These are phyloP conservation scores for Ictidomys tridecemlineatus DNA, from an alignment of 2,113 vertebrate species.

Conservation along the genomic window DNA sequence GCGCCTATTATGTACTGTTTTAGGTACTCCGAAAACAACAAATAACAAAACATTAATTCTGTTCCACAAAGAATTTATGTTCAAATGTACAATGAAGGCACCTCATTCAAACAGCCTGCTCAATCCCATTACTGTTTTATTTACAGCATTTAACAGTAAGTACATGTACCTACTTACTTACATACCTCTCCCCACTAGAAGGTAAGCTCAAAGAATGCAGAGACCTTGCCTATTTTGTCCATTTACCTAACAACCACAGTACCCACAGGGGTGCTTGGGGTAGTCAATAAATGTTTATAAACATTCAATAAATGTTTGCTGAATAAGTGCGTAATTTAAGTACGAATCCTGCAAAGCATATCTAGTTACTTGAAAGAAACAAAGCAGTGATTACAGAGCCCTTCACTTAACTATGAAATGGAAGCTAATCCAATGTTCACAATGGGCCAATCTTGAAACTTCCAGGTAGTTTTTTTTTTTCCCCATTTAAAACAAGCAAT, in stretches of 20 bases:
- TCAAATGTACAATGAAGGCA: not conserved
- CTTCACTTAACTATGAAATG: not conserved
- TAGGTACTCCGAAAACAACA: not conserved
- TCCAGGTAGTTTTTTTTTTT: not conserved
- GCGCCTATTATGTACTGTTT: not conserved
- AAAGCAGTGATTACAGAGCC: not conserved
- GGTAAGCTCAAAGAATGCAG: not conserved
- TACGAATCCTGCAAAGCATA: not conserved
- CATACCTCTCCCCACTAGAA: not conserved
- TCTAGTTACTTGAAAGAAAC: not conserved
- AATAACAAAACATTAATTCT: not conserved
- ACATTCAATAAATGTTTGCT: not conserved
- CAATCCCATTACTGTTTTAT: not conserved
- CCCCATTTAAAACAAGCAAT: not conserved
- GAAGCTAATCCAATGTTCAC: not conserved
- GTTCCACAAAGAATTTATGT: not conserved
- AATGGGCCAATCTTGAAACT: not conserved
- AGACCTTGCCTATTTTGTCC: not conserved
- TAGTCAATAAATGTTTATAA: not conserved
- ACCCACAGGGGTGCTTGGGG: not conserved
- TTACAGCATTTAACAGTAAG: not conserved
- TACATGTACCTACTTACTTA: not conserved
- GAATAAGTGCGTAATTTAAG: not conserved
- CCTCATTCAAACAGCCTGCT: not conserved
- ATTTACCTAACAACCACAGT: not conserved